phyloP scores from a whole-genome alignment of 1,140 invertebrate genomes.

The Hypsibius dujardini region DNA sequence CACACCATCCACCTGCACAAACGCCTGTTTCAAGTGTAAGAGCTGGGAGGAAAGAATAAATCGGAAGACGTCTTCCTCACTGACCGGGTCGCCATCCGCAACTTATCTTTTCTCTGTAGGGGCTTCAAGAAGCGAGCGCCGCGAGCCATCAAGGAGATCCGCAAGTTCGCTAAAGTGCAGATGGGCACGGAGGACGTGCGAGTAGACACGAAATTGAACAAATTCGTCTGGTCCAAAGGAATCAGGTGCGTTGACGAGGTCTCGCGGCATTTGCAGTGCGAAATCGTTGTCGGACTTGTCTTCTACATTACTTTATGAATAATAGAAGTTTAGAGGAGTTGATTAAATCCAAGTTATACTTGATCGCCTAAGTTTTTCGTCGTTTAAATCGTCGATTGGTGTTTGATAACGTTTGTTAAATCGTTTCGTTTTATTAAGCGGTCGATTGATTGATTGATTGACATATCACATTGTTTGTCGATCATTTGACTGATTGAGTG shows the following conservation, averaged over 20 bases:
- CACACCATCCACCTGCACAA: conserved; percentile 97
- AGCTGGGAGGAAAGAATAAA: conserved; percentile 20
- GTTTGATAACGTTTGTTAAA: too few species aligned
- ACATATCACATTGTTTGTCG: conserved; percentile 11
- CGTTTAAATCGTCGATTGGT: too few species aligned
- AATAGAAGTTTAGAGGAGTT: too few species aligned
- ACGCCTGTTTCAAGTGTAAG: conserved; percentile 72
- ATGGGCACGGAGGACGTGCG: conserved; percentile 97
- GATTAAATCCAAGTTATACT: too few species aligned
- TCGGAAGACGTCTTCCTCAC: conserved; percentile 20
- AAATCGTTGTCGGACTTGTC: too few species aligned
- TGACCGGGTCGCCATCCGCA: conserved; percentile 11
- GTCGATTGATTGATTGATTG: conserved; percentile 15
- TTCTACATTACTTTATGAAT: too few species aligned
- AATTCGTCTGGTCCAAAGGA: conserved; percentile 93
- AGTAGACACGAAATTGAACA: conserved; percentile 90
- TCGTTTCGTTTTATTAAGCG: too few species aligned
- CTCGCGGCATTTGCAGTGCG: too few species aligned
- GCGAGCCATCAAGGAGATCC: conserved; percentile 87
- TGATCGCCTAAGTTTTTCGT: too few species aligned
- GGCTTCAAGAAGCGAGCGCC: conserved; percentile 87
- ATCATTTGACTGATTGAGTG: background rate
- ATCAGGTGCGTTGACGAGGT: conserved; percentile 50
- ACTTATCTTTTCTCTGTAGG: conserved; percentile 26
- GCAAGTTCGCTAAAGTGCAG: conserved; percentile 88